phyloP scores from a whole-genome alignment of 2,797 vertebrate species.

The Ctenosaura bakeri region DNA sequence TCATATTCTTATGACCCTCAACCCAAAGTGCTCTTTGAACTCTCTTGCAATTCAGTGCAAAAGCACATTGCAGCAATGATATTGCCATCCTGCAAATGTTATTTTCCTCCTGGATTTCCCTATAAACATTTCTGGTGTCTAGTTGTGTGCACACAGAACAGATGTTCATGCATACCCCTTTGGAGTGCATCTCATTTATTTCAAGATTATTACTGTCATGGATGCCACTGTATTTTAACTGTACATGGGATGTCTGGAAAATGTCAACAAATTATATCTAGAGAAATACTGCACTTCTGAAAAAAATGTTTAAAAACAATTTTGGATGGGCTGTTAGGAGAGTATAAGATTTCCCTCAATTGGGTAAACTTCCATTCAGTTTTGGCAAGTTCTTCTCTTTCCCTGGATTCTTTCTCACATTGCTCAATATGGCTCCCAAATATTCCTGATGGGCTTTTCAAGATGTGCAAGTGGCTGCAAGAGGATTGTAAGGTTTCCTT shows the following conservation, averaged over 20 bases:
- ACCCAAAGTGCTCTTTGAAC: neutral
- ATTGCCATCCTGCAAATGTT: neutral
- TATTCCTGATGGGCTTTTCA: no score
- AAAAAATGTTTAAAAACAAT: neutral
- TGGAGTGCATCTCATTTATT: neutral
- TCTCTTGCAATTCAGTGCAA: neutral
- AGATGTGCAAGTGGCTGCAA: neutral
- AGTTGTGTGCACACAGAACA: no score
- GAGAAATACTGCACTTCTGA: neutral
- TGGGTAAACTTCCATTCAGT: neutral
- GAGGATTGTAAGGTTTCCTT: neutral
- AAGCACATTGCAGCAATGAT: neutral
- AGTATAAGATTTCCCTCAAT: neutral
- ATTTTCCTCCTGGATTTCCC: neutral
- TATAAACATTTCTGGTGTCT: neutral
- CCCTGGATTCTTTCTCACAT: neutral
- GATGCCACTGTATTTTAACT: neutral
- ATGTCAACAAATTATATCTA: neutral
- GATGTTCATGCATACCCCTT: neutral
- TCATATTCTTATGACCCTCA: neutral
- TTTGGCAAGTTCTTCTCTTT: neutral
- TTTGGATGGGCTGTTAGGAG: neutral
- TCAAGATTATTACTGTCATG: neutral
- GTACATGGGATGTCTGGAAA: neutral
- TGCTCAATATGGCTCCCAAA: neutral